A percentile compares a stretch with the other conserved stretches of the same genome.
Evolutionary conservation across 2,888 invertebrate genomes (phyloP).

Genomic region (Timema podura): DNA sequence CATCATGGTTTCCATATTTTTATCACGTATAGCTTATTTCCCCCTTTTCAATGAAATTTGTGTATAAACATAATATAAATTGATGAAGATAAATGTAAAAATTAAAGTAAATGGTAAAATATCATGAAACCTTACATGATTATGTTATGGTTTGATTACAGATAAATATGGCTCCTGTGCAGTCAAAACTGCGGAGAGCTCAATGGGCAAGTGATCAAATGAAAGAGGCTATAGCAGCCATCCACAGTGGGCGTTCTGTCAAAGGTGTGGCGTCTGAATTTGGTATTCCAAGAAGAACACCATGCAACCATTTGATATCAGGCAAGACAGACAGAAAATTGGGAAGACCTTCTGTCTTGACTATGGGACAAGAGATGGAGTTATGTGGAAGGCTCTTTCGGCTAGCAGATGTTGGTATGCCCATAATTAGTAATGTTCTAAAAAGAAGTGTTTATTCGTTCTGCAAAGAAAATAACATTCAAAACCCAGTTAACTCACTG

Average conservation of each 20-base stretch:
- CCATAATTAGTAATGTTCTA: slow-evolving; percentile 3
- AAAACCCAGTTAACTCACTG: background rate
- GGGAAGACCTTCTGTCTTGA: slow-evolving; percentile 13
- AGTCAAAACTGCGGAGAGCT: slow-evolving; percentile 13
- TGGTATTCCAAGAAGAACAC: slow-evolving; percentile 12
- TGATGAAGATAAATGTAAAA: no score
- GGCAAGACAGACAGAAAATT: slow-evolving; percentile 12
- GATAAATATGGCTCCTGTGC: slow-evolving; percentile 16
- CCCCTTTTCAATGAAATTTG: no score
- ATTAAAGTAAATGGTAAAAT: no score
- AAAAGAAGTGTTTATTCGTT: slow-evolving; percentile 11
- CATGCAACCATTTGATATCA: background rate
- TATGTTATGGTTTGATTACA: background rate
- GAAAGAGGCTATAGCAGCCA: slow-evolving; percentile 2
- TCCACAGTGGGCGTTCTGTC: slow-evolving; percentile 14
- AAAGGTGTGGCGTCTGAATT: slow-evolving; percentile 15
- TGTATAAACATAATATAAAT: no score
- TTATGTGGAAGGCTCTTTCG: slow-evolving; percentile 14
- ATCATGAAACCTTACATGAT: background rate
- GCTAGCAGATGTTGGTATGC: slow-evolving; percentile 17
- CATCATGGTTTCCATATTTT: no score
- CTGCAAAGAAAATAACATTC: slow-evolving; percentile 5
- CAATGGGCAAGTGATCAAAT: slow-evolving; percentile 12
- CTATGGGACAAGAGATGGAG: slow-evolving; percentile 3
- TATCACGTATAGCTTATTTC: no score